A percentile compares a stretch with the other conserved stretches of the same genome.
phyloP scores from a whole-genome alignment of 2,888 invertebrate species.

The Colostygia pectinataria region DNA sequence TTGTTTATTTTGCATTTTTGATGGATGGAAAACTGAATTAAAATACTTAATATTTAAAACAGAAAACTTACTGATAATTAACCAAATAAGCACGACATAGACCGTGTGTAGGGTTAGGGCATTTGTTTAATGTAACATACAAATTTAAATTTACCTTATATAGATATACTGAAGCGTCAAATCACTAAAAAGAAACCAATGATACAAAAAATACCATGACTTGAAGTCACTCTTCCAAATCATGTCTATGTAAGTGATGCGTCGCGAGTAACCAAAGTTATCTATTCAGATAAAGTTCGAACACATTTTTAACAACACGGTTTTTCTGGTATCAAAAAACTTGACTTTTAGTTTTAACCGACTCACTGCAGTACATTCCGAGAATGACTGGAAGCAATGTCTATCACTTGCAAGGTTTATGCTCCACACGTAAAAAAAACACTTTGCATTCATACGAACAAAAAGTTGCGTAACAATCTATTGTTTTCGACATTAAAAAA shows the following conservation, averaged over 20 bases:
- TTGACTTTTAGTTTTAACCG: constrained; percentile 30
- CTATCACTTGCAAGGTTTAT: constrained; percentile 38
- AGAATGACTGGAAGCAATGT: constrained; percentile 51
- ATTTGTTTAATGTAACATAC: too few species aligned
- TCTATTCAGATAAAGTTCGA: constrained; percentile 40
- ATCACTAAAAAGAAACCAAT: not conserved
- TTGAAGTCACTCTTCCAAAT: constrained; percentile 28
- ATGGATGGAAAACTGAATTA: not conserved
- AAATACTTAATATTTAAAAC: too few species aligned
- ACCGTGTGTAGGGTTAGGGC: too few species aligned
- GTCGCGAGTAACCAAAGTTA: constrained; percentile 41
- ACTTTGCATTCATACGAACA: constrained; percentile 57
- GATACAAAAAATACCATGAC: constrained; percentile 32
- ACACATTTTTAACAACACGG: constrained; percentile 43
- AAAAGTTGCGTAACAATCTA: constrained; percentile 64
- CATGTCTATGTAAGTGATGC: constrained; percentile 33
- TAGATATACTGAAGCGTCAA: not conserved
- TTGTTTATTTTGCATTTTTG: constrained; percentile 35
- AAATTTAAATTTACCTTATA: too few species aligned
- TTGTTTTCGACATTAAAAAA: constrained; percentile 72
- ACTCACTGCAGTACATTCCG: constrained; percentile 42
- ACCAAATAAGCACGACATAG: too few species aligned
- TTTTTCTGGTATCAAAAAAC: constrained; percentile 56
- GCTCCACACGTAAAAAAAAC: constrained; percentile 37
- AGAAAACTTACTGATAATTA: too few species aligned